Conservation (phyloP, 2,888 invertebrate genomes). For the Hybos culiciformis region DNA sequence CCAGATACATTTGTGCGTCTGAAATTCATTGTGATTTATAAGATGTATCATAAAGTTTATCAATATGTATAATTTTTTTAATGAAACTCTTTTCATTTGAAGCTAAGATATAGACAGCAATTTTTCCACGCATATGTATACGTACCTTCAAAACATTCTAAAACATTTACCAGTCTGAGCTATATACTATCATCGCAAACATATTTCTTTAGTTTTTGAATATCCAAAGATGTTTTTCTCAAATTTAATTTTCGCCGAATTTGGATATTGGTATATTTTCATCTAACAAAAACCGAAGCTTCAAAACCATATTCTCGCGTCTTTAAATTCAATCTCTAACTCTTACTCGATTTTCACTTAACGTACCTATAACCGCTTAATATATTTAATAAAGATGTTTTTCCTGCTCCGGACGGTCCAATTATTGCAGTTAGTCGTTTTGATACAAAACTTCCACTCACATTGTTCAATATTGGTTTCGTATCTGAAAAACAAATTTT, state of each 20-base stretch:
- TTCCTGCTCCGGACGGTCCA: conserved; percentile 63
- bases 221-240: no score
- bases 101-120: no score
- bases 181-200: no score
- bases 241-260: neutral
- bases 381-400: conserved; percentile 61
- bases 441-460: conserved; percentile 45
- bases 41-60: conserved; percentile 2
- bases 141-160: no score
- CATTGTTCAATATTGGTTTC: conserved; percentile 38
- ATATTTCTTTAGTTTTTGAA: no score
- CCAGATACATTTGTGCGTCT: conserved; percentile 41
- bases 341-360: no score
- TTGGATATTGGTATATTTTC: neutral
- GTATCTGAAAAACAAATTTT: no score
- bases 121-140: no score
- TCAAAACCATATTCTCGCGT: neutral
- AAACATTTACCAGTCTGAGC: no score
- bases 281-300: neutral
- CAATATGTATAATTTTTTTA: neutral
- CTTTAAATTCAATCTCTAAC: conserved; percentile 1
- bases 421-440: conserved; percentile 50
- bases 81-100: no score
- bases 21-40: neutral
- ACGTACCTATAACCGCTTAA: conserved; percentile 55